These are phyloP conservation scores for Polypedilum vanderplanki DNA, from an alignment of 1,140 invertebrate species.

Conservation along the genomic window DNA sequence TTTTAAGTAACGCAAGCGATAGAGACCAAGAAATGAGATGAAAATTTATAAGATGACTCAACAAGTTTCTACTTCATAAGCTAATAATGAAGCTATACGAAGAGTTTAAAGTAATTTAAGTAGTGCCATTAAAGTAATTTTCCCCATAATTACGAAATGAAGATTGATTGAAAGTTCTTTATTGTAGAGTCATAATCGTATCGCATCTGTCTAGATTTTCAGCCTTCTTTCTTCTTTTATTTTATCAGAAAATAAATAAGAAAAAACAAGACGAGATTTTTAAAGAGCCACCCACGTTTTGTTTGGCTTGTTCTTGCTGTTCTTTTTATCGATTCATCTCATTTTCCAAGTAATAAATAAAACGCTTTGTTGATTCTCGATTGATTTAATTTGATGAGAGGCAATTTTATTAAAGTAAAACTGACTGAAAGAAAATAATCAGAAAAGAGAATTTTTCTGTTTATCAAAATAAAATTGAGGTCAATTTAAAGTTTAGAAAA, in stretches of 20 bases:
- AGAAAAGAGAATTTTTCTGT: too few relatives aligned
- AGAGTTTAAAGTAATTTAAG: conserved; percentile 21
- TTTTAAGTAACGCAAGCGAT: too few relatives aligned
- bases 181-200: not conserved
- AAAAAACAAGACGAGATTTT: not conserved
- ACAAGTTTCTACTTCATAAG: conserved; percentile 1
- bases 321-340: conserved; percentile 5
- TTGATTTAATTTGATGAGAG: conserved; percentile 14
- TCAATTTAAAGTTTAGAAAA: not conserved
- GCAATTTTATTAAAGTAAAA: not conserved
- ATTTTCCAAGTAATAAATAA: not conserved
- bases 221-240: not conserved
- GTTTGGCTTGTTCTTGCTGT: not conserved
- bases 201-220: not conserved
- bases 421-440: not conserved
- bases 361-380: not conserved
- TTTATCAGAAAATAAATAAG: too few relatives aligned
- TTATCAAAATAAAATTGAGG: too few relatives aligned
- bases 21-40: not conserved
- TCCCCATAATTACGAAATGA: conserved; percentile 24
- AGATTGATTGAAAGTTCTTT: conserved; percentile 24
- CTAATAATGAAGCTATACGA: not conserved
- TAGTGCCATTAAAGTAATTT: conserved; percentile 22
- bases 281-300: not conserved
- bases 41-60: conserved; percentile 14